Conservation (phyloP, 2,888 invertebrate species). For the Spatulosminthurus flaviceps region DNA sequence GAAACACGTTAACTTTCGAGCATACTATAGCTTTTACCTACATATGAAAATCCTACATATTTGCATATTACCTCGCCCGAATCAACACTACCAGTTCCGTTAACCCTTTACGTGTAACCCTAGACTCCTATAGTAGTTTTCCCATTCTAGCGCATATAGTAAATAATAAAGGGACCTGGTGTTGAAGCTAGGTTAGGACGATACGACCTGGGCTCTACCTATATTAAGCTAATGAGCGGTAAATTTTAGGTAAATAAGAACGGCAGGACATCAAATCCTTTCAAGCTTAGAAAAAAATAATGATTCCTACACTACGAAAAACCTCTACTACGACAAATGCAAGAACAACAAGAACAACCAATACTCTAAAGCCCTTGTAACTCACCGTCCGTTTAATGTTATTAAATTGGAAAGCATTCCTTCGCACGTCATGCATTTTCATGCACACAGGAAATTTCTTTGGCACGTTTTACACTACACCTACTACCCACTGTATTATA, state of each 20-base stretch:
- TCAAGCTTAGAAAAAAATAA: neutral
- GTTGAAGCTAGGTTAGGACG: neutral
- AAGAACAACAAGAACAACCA: neutral
- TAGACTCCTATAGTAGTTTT: too few relatives aligned
- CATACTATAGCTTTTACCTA: too few relatives aligned
- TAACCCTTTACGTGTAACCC: too few relatives aligned
- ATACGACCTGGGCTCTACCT: neutral
- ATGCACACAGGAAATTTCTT: conserved; percentile 6
- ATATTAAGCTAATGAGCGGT: conserved; percentile 4
- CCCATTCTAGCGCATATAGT: too few relatives aligned
- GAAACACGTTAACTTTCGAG: neutral
- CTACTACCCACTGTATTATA: neutral
- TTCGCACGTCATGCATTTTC: conserved; percentile 12
- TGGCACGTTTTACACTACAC: neutral
- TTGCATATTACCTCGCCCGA: neutral
- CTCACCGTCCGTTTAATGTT: conserved; percentile 18
- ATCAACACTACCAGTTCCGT: too few relatives aligned
- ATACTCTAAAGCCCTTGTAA: neutral
- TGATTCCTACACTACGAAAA: too few relatives aligned
- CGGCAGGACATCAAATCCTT: conserved; percentile 3
- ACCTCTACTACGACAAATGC: too few relatives aligned
- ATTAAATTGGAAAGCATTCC: conserved; percentile 12
- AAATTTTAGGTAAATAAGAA: conserved; percentile 10
- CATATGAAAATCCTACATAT: neutral
- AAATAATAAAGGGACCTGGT: too few relatives aligned